Conservation (phyloP, 2,888 invertebrate genomes). For the Protodeltote pygarga region DNA sequence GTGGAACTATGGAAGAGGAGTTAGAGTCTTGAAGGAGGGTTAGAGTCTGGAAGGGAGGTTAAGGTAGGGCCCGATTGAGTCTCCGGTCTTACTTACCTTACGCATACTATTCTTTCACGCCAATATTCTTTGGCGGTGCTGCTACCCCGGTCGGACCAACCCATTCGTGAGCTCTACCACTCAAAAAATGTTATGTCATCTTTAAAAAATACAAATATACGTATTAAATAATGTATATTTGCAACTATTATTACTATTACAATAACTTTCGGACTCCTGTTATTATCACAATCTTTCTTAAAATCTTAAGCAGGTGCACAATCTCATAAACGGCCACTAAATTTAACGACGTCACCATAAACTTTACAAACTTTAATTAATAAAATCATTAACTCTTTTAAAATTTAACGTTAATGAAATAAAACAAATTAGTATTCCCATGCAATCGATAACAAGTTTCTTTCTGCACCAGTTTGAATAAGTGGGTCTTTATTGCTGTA, state of each 20-base stretch:
- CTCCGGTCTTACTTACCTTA: no score
- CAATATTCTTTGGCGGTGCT: no score
- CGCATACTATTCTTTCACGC: no score
- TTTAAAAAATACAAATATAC: no score
- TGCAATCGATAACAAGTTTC: slow-evolving; percentile 34
- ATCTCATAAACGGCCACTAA: slow-evolving; percentile 2
- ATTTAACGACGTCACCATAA: slow-evolving; percentile 22
- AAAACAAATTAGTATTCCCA: slow-evolving; percentile 32
- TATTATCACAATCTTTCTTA: slow-evolving; percentile 14
- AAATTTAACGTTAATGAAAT: slow-evolving; percentile 33
- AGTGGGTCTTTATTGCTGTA: slow-evolving; percentile 25
- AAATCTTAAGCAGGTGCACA: slow-evolving; percentile 25
- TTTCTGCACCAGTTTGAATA: slow-evolving; percentile 25
- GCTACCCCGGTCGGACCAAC: no score
- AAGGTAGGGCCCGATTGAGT: no score
- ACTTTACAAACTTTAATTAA: slow-evolving; percentile 22
- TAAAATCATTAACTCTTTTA: slow-evolving; percentile 23
- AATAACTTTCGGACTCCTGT: slow-evolving; percentile 12
- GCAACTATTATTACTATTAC: slow-evolving; percentile 9
- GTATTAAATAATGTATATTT: no score
- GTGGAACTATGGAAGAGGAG: no score
- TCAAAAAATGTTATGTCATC: no score
- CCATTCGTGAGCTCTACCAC: no score
- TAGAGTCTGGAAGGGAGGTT: no score
- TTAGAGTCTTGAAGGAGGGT: no score